Evolutionary conservation across 2,888 invertebrate genomes (phyloP), one percentile per base, ranked within the genome.

Genomic region (Mythimna albipuncta): DNA sequence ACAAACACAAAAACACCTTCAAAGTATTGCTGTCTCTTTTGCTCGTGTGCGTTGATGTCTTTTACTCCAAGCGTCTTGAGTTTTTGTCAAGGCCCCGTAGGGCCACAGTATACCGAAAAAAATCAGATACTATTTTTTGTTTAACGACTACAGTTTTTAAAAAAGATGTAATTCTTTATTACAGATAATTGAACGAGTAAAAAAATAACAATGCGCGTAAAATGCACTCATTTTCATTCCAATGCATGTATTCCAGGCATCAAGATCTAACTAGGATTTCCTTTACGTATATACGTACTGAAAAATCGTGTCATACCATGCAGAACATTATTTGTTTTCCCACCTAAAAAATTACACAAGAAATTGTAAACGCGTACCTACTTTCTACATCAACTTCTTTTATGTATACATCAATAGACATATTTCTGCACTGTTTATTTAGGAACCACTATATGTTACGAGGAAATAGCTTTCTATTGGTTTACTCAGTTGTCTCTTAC

Each of bases 1-100:
- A 85, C 94, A 81, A 86, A 87, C 83, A 88, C 84, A 84, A 89
- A 89, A 90, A 87, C 80, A 67, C 80, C 83, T 85, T 85, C 84
- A 77, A 80, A 69, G 74, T 81, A 74, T 82, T 75, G 82, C 84
- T 82, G 82, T 94, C 94, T 91, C 93, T 85, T 87, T 92, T 87
- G 79, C 88, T 85, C 88, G 82, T 84, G 89, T 90, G 92, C 95
- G 95, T 95, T 95, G 94, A 96, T 93, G 94, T 96, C 96, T 95
- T 95, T 95, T 94, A 89, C 90, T 93, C 89, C 89, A 88, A 90
- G 89, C 88, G 90, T 88, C n/a, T n/a, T n/a, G n/a, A n/a, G n/a
- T n/a, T n/a, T n/a, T n/a, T n/a, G n/a, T n/a, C n/a, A n/a, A 85
- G 87, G 69, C 75, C 77, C 79, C 89, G 89, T 89, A 85, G 87